Percentiles rank a stretch among this genome's conserved stretches.
Conservation (phyloP, 2,888 invertebrate genomes). For the Bhutanitis thaidina region DNA sequence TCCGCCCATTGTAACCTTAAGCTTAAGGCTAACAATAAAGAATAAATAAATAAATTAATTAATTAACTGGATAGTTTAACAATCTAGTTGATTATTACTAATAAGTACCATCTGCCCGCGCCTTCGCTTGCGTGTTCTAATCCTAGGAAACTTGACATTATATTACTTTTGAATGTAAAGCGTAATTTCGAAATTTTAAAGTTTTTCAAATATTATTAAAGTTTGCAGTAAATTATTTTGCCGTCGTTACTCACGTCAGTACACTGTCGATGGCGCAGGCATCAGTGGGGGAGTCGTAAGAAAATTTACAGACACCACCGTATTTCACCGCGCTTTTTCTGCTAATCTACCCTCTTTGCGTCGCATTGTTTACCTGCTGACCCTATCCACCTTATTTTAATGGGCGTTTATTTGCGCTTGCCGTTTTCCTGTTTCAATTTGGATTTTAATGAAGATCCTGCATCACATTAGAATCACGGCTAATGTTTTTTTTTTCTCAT, state of each 20-base stretch:
- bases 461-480: constrained; percentile 10
- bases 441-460: constrained; percentile 16
- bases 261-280: constrained; percentile 67
- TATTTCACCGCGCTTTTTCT: constrained; percentile 72
- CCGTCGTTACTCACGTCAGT: constrained; percentile 59
- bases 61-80: too few species aligned
- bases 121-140: too few species aligned
- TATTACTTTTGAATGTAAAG: too few species aligned
- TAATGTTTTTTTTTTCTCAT: too few species aligned
- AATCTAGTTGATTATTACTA: too few species aligned
- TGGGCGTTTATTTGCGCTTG: constrained; percentile 32
- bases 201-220: too few species aligned
- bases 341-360: constrained; percentile 78
- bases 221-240: constrained; percentile 32
- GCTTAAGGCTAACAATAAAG: too few species aligned
- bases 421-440: constrained; percentile 38
- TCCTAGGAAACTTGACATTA: too few species aligned
- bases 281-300: constrained; percentile 71
- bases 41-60: too few species aligned
- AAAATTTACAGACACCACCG: constrained; percentile 77
- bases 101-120: too few species aligned
- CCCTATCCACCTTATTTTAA: constrained; percentile 46
- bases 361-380: constrained; percentile 78
- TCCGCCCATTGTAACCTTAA: too few species aligned
- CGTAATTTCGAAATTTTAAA: too few species aligned